These are phyloP conservation scores for Cantharis rufa DNA, from an alignment of 2,888 invertebrate genomes.

Conservation along the genomic window DNA sequence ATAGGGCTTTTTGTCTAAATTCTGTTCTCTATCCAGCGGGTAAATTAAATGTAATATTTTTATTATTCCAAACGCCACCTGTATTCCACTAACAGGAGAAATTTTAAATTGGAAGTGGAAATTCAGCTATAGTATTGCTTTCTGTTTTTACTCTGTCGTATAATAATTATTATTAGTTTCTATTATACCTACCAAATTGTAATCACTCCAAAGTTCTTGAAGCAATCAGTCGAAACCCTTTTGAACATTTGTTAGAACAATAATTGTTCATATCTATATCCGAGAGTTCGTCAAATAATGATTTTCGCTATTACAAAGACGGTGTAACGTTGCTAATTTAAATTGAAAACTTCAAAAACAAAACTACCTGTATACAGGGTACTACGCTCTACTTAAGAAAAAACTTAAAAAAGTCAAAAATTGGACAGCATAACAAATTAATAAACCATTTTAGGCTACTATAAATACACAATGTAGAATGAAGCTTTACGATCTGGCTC, in stretches of 20 bases:
- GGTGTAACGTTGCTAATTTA: background rate
- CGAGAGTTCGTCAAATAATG: no score
- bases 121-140: background rate
- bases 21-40: background rate
- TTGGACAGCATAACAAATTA: no score
- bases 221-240: background rate
- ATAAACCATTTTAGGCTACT: no score
- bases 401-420: no score
- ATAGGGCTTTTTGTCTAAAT: conserved; percentile 5
- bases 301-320: background rate
- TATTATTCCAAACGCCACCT: background rate
- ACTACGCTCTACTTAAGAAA: no score
- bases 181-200: background rate
- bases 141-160: background rate
- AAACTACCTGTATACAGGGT: background rate
- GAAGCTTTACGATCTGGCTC: no score
- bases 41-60: background rate
- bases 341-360: background rate
- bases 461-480: no score
- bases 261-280: background rate
- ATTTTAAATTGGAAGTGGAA: background rate
- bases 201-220: background rate
- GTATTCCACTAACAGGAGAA: background rate
- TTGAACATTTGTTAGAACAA: background rate
- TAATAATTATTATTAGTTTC: background rate